These are phyloP conservation scores for Albula goreensis DNA, from an alignment of 2,113 vertebrate species.

Conservation along the genomic window DNA sequence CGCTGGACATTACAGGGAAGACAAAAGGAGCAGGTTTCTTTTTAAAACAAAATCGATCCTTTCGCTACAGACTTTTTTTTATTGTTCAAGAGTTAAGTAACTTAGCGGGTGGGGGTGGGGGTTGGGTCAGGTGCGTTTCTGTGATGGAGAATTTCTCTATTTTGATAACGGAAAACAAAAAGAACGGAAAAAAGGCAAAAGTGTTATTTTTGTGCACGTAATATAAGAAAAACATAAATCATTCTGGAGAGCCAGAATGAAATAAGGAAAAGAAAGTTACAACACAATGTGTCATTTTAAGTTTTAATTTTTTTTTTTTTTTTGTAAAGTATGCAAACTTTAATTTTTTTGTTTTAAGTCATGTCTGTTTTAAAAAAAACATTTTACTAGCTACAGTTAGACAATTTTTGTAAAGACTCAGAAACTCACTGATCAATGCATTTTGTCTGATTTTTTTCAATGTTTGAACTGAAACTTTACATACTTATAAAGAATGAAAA, in stretches of 20 bases:
- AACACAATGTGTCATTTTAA: slow-evolving; percentile 51
- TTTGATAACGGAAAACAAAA: slow-evolving; percentile 44
- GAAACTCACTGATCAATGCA: not conserved
- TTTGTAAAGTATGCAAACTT: slow-evolving; percentile 50
- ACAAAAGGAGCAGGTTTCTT: slow-evolving; percentile 49
- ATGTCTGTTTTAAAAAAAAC: slow-evolving; percentile 6
- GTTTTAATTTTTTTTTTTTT: slow-evolving; percentile 37
- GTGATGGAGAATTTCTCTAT: slow-evolving; percentile 44
- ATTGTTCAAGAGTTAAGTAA: slow-evolving; percentile 45
- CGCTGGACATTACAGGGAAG: slow-evolving; percentile 38
- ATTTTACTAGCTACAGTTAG: slow-evolving; percentile 4
- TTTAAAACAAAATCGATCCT: slow-evolving; percentile 60
- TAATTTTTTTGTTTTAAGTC: slow-evolving; percentile 43
- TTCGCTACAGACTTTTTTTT: slow-evolving; percentile 48
- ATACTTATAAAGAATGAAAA: slow-evolving; percentile 35
- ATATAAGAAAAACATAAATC: slow-evolving; percentile 36
- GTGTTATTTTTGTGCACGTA: slow-evolving; percentile 37
- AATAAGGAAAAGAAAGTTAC: slow-evolving; percentile 55
- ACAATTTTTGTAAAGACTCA: slow-evolving; percentile 19
- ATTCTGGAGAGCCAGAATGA: slow-evolving; percentile 48
- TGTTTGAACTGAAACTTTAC: slow-evolving; percentile 11
- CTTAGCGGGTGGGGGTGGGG: slow-evolving; percentile 24
- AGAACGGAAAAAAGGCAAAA: slow-evolving; percentile 34
- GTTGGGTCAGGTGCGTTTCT: too few species aligned
- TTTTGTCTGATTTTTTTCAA: slow-evolving; percentile 20